phyloP scores from a whole-genome alignment of 2,113 vertebrate species.

The Bucco capensis region DNA sequence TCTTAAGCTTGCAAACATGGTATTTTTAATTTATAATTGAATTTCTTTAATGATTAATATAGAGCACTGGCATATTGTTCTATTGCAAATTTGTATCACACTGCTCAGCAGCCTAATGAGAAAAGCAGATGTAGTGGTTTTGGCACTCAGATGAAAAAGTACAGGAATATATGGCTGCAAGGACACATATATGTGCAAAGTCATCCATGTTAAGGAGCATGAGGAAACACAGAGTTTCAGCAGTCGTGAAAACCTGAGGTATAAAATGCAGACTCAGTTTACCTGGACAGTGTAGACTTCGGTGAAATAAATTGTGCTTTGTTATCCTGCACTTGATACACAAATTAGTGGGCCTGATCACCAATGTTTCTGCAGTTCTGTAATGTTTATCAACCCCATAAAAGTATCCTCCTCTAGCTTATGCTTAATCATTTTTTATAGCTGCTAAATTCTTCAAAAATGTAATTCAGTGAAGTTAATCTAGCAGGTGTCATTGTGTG shows the following conservation, averaged over 20 bases:
- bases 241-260: background rate
- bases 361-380: background rate
- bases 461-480: background rate
- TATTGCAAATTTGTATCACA: background rate
- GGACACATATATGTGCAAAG: background rate
- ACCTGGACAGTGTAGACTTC: background rate
- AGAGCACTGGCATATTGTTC: background rate
- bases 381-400: background rate
- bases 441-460: background rate
- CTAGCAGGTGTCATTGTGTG: background rate
- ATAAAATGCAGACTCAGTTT: background rate
- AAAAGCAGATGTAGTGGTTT: background rate
- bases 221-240: background rate
- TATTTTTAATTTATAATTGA: background rate
- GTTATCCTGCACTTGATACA: background rate
- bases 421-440: background rate
- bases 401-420: background rate
- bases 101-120: background rate
- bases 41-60: background rate
- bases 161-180: background rate
- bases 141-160: background rate
- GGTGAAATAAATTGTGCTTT: background rate
- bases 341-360: background rate
- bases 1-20: background rate
- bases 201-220: background rate